Base-by-base conservation (phyloP, 35 echinoderm and acorn worm species). In the Eucidaris tribuloides region DNA sequence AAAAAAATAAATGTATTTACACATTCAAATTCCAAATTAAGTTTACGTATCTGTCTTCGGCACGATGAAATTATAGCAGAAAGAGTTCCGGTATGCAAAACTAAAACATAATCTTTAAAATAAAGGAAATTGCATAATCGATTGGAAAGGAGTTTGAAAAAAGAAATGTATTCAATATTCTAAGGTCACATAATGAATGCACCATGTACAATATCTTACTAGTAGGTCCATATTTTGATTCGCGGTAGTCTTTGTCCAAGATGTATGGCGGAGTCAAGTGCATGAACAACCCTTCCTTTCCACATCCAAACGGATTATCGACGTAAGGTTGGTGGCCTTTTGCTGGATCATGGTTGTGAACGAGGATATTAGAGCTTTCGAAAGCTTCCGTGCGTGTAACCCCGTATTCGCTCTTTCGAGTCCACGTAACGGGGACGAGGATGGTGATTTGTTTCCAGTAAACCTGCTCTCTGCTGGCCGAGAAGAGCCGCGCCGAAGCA, bases 271-370 rank as follows among this genome's bases (percentile, higher is more conserved):
- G 60, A 19, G 82, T 70, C 19, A 84, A 18, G 62, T 84, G 82
- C 13, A 71, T 42, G n/a, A 45, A 54, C 27, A 22, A 38, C 23
- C 83, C 83, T 58, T 77, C 28, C 17, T 58, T 23, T 9, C 83
- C 83, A 78, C 83, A 86, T 40, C 68, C 66, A 5, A 17, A 49
- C 1, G 27, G 5, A 18, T 86, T 49, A 9, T 86, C 24, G 13
- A 74, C 68, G 34, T 58, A 78, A 1, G 83, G 83, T 22, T 76
- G 40, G 32, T 86, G 45, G 35, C 49, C 83, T 22, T 64, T 24
- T 24, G 58, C 11, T 2, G 36, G 7, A 5, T 2, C 5, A 28
- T 15, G 19, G 25, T 32, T 17, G 7, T 74, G 68, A 2, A 74
- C 68, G 68, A 44, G 3, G 5, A 74, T 74, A 40, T 74, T 38